Conservation (phyloP, 1,140 invertebrate species). For the Drosophila willistoni region DNA sequence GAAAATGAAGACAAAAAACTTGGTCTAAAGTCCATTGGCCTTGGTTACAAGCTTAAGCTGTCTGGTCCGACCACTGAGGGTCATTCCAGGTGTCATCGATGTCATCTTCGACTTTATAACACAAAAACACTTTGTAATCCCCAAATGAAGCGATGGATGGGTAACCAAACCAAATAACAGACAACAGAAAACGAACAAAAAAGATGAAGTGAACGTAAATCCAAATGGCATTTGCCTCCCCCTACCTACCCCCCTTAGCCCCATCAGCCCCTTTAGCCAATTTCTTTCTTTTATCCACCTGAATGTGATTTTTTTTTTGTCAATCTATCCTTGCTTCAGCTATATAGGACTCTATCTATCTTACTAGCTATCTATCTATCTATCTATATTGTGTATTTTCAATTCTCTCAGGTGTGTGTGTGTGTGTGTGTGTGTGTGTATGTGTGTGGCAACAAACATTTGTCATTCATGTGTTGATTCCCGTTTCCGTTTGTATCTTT, state of each 20-base stretch:
- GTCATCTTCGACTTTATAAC: slow-evolving; percentile 81
- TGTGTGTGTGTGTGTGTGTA: too few species aligned
- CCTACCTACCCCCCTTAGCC: too few species aligned
- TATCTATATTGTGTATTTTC: slow-evolving; percentile 9
- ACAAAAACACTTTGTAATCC: slow-evolving; percentile 82
- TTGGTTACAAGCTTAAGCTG: slow-evolving; percentile 45
- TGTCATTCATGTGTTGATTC: slow-evolving; percentile 83
- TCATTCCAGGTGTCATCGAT: slow-evolving; percentile 77
- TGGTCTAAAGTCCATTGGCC: slow-evolving; percentile 45
- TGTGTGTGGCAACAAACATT: slow-evolving; percentile 52
- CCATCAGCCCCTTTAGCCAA: not conserved
- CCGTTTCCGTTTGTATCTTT: slow-evolving; percentile 63
- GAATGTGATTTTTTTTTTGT: not conserved
- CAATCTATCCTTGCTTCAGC: slow-evolving; percentile 64
- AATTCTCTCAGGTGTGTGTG: slow-evolving; percentile 11
- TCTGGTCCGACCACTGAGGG: slow-evolving; percentile 48
- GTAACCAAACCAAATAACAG: not conserved
- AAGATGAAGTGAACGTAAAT: slow-evolving; percentile 16
- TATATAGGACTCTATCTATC: slow-evolving; percentile 64
- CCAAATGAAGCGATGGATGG: slow-evolving; percentile 71
- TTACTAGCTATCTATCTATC: slow-evolving; percentile 1
- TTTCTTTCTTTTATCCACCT: too few species aligned
- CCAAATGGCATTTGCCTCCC: not conserved
- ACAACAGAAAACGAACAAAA: slow-evolving; percentile 20
- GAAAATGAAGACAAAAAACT: too few species aligned